phyloP scores from a whole-genome alignment of 2,797 vertebrate genomes.

The Tadarida brasiliensis region DNA sequence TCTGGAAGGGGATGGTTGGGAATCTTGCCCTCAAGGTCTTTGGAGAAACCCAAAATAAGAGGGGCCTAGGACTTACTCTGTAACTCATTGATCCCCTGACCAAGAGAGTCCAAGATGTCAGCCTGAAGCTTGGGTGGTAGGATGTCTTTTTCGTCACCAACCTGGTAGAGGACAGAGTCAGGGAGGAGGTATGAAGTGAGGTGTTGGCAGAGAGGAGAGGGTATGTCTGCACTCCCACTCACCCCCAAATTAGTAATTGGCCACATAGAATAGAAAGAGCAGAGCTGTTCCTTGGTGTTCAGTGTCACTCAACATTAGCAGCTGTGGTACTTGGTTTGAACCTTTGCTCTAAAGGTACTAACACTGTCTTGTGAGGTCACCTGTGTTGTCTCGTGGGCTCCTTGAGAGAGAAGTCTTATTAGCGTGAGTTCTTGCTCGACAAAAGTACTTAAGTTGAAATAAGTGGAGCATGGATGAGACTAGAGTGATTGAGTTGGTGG shows the following conservation, averaged over 20 bases:
- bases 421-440: neutral
- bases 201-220: neutral
- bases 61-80: conserved; percentile 84
- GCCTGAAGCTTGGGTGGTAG: conserved; percentile 93
- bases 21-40: neutral
- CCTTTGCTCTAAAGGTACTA: neutral
- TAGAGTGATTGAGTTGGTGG: neutral
- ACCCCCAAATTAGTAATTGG: neutral
- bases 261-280: neutral
- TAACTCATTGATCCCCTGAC: conserved; percentile 81
- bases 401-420: neutral
- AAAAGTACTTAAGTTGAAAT: neutral
- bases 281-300: neutral
- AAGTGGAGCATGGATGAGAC: neutral
- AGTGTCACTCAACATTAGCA: neutral
- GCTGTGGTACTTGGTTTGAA: neutral
- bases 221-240: neutral
- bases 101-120: conserved; percentile 91
- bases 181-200: neutral
- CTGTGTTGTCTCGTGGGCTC: neutral
- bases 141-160: conserved; percentile 93
- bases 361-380: neutral
- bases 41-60: neutral
- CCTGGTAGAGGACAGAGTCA: conserved; percentile 85
- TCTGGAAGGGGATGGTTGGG: neutral